A percentile compares a stretch with the other conserved stretches of the same genome.
Conservation (phyloP, 2,888 invertebrate species). For the Ernsta delagoae region DNA sequence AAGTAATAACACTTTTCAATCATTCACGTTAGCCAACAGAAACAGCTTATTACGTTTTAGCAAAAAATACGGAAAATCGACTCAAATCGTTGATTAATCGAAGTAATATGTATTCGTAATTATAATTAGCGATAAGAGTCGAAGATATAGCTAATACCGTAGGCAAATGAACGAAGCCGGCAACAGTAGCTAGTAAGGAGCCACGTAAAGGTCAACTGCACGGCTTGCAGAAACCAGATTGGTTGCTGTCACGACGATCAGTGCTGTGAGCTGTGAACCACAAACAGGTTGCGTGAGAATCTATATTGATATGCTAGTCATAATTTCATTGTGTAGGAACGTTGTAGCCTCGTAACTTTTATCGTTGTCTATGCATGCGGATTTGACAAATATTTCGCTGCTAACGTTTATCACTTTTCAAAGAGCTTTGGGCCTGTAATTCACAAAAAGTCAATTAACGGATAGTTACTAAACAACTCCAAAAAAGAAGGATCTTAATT, state of each 20-base stretch:
- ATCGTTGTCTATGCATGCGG: background rate
- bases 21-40: background rate
- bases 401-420: background rate
- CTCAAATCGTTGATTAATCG: background rate
- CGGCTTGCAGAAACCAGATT: constrained; percentile 30
- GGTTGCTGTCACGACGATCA: constrained; percentile 24
- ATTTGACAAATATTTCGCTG: background rate
- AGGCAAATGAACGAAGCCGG: background rate
- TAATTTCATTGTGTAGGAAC: background rate
- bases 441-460: no score
- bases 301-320: constrained; percentile 27
- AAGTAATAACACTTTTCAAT: constrained; percentile 1
- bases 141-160: background rate
- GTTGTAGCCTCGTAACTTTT: background rate
- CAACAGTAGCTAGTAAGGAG: constrained; percentile 1
- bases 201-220: constrained; percentile 31
- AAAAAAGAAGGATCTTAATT: no score
- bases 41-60: background rate
- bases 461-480: no score
- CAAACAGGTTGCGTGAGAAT: constrained; percentile 35
- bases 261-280: constrained; percentile 13
- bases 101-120: background rate
- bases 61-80: background rate
- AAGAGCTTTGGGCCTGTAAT: no score
- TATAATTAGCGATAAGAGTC: background rate